Evolutionary conservation across 2,113 vertebrate species (phyloP).

Genomic region (Conger conger): DNA sequence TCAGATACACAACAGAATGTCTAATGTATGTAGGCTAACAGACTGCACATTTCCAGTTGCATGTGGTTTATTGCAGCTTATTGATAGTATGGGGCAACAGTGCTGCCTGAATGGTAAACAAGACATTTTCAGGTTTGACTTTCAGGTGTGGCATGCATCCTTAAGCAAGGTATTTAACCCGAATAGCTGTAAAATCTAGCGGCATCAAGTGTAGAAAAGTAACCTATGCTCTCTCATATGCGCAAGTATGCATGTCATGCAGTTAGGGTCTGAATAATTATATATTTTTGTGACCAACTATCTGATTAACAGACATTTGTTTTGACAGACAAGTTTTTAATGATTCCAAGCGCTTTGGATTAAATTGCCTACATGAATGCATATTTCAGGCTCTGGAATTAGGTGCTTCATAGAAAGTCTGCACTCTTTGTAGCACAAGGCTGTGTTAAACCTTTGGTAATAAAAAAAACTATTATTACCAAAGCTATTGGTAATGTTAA

Average conservation of each 20-base stretch:
- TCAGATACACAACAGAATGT: too few relatives aligned
- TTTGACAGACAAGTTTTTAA: background rate
- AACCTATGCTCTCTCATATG: background rate
- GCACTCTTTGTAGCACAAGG: background rate
- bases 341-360: background rate
- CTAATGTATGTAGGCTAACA: background rate
- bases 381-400: background rate
- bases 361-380: background rate
- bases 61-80: background rate
- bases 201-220: background rate
- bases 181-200: background rate
- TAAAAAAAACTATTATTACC: background rate
- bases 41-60: background rate
- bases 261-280: background rate
- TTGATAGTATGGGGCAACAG: background rate
- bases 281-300: background rate
- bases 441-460: background rate
- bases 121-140: background rate
- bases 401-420: background rate
- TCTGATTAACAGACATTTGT: background rate
- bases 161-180: background rate
- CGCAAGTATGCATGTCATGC: background rate
- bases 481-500: too few relatives aligned
- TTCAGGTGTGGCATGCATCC: background rate
- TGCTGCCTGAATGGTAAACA: background rate